A percentile compares a stretch with the other conserved stretches of the same genome.
phyloP scores from a whole-genome alignment of 2,113 vertebrate species.

The Lophura nycthemera region DNA sequence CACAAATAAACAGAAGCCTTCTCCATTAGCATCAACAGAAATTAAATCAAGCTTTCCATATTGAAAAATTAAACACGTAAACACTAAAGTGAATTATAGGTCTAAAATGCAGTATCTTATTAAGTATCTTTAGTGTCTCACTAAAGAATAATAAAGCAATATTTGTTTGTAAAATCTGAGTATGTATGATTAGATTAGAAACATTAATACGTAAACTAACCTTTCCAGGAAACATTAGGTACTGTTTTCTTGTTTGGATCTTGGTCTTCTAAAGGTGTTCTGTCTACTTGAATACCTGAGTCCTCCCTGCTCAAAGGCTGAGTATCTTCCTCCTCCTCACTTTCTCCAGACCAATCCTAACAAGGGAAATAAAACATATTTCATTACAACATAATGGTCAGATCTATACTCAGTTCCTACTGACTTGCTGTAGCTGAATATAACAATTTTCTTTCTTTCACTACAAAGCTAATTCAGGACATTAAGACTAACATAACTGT shows the following conservation, averaged over 20 bases:
- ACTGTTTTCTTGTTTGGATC: slow-evolving; percentile 83
- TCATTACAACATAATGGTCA: background rate
- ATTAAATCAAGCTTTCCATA: background rate
- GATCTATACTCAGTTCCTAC: background rate
- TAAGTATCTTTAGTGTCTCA: background rate
- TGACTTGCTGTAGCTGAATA: background rate
- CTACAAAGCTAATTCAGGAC: background rate
- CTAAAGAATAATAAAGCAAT: background rate
- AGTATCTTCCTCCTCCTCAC: slow-evolving; percentile 89
- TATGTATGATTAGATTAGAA: background rate
- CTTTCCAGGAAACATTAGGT: slow-evolving; percentile 77
- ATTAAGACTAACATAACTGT: background rate
- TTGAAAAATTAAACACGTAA: background rate
- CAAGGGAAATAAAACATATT: background rate
- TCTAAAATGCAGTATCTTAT: background rate
- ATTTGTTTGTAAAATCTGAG: background rate
- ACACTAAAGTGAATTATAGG: background rate
- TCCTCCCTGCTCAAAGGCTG: slow-evolving; percentile 94
- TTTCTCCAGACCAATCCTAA: slow-evolving; percentile 94
- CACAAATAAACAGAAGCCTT: background rate
- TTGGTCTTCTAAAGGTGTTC: slow-evolving; percentile 92
- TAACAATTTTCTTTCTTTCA: background rate
- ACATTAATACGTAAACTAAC: slow-evolving; percentile 57
- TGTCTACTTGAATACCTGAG: slow-evolving; percentile 96
- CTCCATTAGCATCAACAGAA: background rate